Evolutionary conservation across 2,888 invertebrate species (phyloP), one percentile per base, ranked within the genome.

Genomic region (Hirtodrosophila cameraria): DNA sequence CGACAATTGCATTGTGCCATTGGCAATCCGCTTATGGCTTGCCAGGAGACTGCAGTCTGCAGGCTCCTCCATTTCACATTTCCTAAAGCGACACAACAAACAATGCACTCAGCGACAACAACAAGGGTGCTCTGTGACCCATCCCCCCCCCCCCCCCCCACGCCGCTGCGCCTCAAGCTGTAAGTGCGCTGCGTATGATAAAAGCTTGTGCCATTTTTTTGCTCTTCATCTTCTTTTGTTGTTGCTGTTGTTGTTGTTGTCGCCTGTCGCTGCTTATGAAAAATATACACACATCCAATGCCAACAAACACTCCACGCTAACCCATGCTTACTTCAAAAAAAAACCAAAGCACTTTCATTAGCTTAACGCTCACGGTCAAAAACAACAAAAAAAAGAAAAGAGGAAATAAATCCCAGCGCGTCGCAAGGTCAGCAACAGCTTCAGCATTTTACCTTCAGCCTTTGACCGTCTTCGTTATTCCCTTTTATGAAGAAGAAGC

Each of bases 271-370:
- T 55, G 35, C 35, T 43, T 57, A 57, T 53, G 38, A 41, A 57
- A 39, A 50, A 67, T 55, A 73, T 54, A 53, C 35, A 46, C 61
- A 39, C 60, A n/a, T n/a, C 50, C 58, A 65, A 65, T 65, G 48
- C 52, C 61, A 72, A 54, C 53, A 42, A 72, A 54, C 53, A 42
- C 45, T 60, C 39, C 38, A 27, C 41, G 50, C 65, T 53, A 81
- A 77, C 74, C 59, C 60, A 20, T 25, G 53, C 55, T 65, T 68
- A 38, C 46, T 57, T 55, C 36, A 38, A 65, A 70, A 63, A 38
- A 65, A 70, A 73, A 67, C 62, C 64, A 66, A 64, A 80, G 84
- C 73, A 76, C 77, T 80, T 86, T 83, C 80, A 86, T 80, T 80
- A 80, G 86, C 84, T 86, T 68, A 79, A 54, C 72, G 50, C 83